Evolutionary conservation across 2,888 invertebrate species (phyloP).

Genomic region (Phania funesta): DNA sequence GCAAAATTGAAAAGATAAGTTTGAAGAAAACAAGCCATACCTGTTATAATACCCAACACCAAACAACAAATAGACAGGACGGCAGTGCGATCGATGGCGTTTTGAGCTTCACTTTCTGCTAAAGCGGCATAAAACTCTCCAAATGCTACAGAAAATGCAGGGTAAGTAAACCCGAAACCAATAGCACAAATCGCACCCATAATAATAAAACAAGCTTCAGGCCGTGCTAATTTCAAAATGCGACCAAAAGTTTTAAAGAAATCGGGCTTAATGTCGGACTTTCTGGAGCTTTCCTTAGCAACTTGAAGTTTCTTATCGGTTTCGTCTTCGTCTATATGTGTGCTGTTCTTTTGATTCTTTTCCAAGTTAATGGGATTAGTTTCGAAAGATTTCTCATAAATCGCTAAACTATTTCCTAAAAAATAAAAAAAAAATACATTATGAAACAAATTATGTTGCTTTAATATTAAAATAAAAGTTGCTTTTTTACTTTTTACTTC

Average conservation of each 20-base stretch:
- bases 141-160: slow-evolving; percentile 88
- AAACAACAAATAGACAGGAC: slow-evolving; percentile 85
- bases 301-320: slow-evolving; percentile 55
- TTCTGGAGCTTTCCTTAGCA: neutral
- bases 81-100: slow-evolving; percentile 83
- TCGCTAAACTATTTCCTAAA: slow-evolving; percentile 75
- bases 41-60: slow-evolving; percentile 84
- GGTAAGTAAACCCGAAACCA: slow-evolving; percentile 87
- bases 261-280: slow-evolving; percentile 77
- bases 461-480: too few relatives aligned
- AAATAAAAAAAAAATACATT: neutral
- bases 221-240: slow-evolving; percentile 84
- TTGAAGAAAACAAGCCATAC: slow-evolving; percentile 85
- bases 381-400: slow-evolving; percentile 79
- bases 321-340: slow-evolving; percentile 73
- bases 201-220: slow-evolving; percentile 86
- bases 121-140: slow-evolving; percentile 89
- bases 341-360: slow-evolving; percentile 77
- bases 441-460: too few relatives aligned
- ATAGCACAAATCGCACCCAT: slow-evolving; percentile 85
- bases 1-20: slow-evolving; percentile 88
- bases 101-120: slow-evolving; percentile 82
- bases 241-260: slow-evolving; percentile 80
- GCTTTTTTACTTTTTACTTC: slow-evolving; percentile 73
- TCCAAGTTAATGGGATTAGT: slow-evolving; percentile 77